phyloP scores from a whole-genome alignment of 2,888 invertebrate genomes.

The Anarsia innoxiella region DNA sequence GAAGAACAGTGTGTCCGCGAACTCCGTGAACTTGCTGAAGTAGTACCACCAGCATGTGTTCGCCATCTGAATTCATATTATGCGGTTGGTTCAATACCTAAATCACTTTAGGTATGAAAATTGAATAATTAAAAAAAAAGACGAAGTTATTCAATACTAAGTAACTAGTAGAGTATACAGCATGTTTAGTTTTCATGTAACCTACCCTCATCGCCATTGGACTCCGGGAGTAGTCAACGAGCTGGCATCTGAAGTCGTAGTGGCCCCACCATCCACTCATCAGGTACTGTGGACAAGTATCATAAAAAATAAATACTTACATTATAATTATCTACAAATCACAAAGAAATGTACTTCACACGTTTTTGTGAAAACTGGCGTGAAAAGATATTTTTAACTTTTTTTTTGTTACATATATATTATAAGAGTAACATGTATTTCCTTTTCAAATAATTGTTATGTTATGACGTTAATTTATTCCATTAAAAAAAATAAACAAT shows the following conservation, averaged over 20 bases:
- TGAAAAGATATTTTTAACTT: no score
- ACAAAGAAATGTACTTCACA: no score
- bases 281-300: conserved; percentile 75
- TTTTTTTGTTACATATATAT: no score
- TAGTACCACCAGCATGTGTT: conserved; percentile 97
- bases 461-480: no score
- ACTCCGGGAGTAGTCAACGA: conserved; percentile 88
- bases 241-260: conserved; percentile 90
- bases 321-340: no score
- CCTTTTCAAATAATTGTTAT: no score
- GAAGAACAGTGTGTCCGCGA: conserved; percentile 97
- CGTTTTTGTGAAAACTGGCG: no score
- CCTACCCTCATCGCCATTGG: conserved; percentile 83
- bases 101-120: background rate
- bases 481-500: no score
- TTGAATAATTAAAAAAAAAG: background rate
- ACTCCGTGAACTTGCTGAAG: conserved; percentile 97
- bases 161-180: no score
- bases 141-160: background rate
- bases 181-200: conserved; percentile 15
- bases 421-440: no score
- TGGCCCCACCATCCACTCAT: conserved; percentile 87
- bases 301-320: no score
- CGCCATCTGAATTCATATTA: conserved; percentile 80
- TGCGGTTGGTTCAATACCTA: background rate